Evolutionary conservation across 1,140 invertebrate genomes (phyloP).

Genomic region (Ceratosolen solmsi): DNA sequence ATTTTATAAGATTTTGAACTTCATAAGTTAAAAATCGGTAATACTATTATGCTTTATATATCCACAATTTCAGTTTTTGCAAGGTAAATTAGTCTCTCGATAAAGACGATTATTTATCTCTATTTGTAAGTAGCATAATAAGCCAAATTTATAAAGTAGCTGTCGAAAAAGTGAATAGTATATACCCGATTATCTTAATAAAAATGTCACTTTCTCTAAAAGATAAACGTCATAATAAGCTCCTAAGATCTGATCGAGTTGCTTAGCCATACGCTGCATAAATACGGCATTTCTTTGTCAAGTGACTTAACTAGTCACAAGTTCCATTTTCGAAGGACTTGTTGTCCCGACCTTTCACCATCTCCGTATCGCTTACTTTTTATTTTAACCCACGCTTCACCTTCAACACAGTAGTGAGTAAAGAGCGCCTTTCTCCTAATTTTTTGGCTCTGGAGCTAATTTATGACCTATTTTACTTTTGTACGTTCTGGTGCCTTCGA

Average conservation of each 20-base stretch:
- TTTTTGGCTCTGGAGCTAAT: slow-evolving; percentile 20
- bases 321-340: slow-evolving; percentile 54
- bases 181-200: no score
- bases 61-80: no score
- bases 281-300: background rate
- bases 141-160: no score
- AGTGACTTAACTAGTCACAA: background rate
- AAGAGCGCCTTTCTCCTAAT: slow-evolving; percentile 27
- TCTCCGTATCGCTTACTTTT: background rate
- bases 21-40: no score
- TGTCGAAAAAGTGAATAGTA: no score
- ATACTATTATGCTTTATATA: no score
- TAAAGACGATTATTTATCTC: no score
- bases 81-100: no score
- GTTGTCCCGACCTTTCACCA: slow-evolving; percentile 19
- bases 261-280: background rate
- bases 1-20: no score
- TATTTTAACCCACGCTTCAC: background rate
- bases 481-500: slow-evolving; percentile 7
- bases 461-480: slow-evolving; percentile 28
- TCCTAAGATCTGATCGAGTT: background rate
- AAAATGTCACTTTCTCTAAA: slow-evolving; percentile 21
- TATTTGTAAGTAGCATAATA: no score
- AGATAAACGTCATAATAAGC: background rate
- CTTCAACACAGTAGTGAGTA: background rate